Evolutionary conservation across 1,140 invertebrate genomes (phyloP), one percentile per base, ranked within the genome.

Genomic region (Drosophila littoralis): DNA sequence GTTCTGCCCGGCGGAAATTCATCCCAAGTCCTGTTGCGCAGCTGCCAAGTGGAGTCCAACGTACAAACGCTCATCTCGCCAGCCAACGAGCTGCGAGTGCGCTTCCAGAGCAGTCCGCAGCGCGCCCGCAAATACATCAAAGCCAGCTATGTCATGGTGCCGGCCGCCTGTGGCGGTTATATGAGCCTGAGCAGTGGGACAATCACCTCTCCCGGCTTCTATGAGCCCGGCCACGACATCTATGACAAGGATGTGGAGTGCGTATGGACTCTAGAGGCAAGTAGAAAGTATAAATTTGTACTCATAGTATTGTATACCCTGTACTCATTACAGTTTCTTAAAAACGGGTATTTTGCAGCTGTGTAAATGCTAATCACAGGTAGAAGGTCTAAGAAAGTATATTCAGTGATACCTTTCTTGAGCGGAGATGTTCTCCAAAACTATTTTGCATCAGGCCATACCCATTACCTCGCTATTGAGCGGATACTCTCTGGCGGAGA

Each of bases 121-220:
- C 76, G 96, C 94, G 13, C 96, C 95, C 91, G 86, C 91, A 75
- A 93, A 96, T 52, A 81, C 79, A 46, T 97, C 94, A 95, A 93
- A 94, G 81, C 75, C 43, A 54, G 15, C n/a, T 92, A 80, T 38
- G 52, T n/a, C 9, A 48, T 68, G 8, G 36, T 67, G 12, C 59
- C 61, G 1, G 77, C 81, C 6, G 57, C 95, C 91, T 98, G 97
- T 93, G 97, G 97, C 15, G 97, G 97, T 8, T 93, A 77, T 36
- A 75, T 97, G 35, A 95, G 9, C 4, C 93, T 94, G 7, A 92
- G 91, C 9, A 88, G 73, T n/a, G 97, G 97, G 0, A 93, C 94
- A 0, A 95, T 98, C 76, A 93, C 94, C 22, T 97, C 97, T 5
- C 97, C 97, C 9, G 95, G 96, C 79, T 98, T 97, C 93, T 97